phyloP scores from a whole-genome alignment of 2,797 vertebrate species.

The Rhinichthys osculus region DNA sequence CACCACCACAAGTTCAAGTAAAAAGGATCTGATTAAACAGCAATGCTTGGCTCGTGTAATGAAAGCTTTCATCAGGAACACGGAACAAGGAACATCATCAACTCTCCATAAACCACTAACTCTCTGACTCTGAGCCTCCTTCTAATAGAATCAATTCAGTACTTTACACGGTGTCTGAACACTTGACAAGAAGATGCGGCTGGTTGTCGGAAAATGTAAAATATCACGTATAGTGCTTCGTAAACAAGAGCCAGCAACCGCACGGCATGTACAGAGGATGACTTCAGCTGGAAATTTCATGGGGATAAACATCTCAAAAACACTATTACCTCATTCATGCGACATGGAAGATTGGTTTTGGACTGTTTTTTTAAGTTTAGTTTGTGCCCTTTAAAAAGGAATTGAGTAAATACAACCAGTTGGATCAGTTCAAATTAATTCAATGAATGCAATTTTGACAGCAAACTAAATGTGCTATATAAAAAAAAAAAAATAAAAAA shows the following conservation, averaged over 20 bases:
- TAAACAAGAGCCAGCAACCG: conserved; percentile 26
- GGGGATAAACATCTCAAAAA: conserved; percentile 23
- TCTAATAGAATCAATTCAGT: conserved; percentile 7
- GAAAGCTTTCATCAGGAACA: not conserved
- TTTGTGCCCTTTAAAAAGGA: not conserved
- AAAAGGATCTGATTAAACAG: conserved; percentile 12
- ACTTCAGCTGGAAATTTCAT: conserved; percentile 25
- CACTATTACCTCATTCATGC: conserved; percentile 13
- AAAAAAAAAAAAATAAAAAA: too few species aligned
- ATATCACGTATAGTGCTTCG: conserved; percentile 10
- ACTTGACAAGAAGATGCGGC: not conserved
- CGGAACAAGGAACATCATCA: not conserved
- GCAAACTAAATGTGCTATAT: not conserved
- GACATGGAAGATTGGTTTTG: not conserved
- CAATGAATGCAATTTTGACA: not conserved
- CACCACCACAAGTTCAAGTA: not conserved
- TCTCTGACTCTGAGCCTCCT: not conserved
- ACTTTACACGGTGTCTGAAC: conserved; percentile 1
- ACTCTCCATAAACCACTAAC: not conserved
- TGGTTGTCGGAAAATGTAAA: conserved; percentile 9
- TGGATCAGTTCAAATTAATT: not conserved
- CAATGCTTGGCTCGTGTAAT: not conserved
- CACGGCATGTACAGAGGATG: not conserved
- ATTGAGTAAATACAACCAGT: not conserved
- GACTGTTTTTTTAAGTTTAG: not conserved